phyloP scores from a whole-genome alignment of 2,113 vertebrate genomes.

The Tragelaphus strepsiceros region DNA sequence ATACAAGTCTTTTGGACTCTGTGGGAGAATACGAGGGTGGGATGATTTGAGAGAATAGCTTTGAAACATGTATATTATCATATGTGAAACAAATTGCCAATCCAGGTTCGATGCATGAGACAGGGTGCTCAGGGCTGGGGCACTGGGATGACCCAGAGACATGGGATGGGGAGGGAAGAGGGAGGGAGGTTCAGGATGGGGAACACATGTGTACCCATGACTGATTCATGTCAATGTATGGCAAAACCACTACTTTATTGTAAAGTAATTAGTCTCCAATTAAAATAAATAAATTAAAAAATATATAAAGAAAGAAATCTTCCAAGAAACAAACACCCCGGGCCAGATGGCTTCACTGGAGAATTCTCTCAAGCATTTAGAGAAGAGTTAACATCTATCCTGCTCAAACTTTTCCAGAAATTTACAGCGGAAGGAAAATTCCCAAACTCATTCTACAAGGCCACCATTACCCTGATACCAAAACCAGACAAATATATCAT shows the following conservation, averaged over 20 bases:
- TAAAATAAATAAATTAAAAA: background rate
- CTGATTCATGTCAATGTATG: background rate
- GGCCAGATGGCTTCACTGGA: background rate
- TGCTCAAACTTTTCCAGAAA: background rate
- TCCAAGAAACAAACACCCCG: background rate
- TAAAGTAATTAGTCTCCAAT: background rate
- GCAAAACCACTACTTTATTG: background rate
- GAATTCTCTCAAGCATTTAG: background rate
- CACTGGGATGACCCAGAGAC: background rate
- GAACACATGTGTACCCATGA: background rate
- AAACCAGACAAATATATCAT: background rate
- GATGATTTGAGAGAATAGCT: background rate
- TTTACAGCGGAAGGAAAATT: background rate
- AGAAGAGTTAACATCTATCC: background rate
- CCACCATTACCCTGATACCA: background rate
- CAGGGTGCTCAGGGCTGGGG: background rate
- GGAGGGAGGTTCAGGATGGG: background rate
- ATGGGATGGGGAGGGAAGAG: background rate
- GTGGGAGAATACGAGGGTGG: background rate
- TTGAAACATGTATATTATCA: background rate
- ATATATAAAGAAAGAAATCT: background rate
- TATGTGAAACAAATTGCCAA: background rate
- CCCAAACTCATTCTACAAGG: background rate
- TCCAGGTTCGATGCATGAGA: background rate
- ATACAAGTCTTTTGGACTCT: background rate